phyloP scores from a whole-genome alignment of 1,140 invertebrate species.

The Aleiodes sp. region DNA sequence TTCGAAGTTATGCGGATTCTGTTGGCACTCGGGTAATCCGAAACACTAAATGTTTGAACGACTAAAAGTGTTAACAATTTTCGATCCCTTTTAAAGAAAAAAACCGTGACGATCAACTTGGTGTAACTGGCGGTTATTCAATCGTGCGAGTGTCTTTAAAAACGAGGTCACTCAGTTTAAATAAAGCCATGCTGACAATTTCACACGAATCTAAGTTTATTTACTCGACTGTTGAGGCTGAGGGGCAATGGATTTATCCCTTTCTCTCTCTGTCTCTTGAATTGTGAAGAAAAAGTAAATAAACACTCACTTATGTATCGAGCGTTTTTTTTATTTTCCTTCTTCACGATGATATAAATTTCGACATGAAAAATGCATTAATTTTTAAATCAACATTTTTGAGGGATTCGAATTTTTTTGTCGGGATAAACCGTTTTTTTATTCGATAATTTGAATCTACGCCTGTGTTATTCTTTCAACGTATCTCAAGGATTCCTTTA shows the following conservation, averaged over 20 bases:
- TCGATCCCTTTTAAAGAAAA: not conserved
- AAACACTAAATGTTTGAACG: conserved; percentile 55
- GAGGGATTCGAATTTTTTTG: not conserved
- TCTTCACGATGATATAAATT: no score
- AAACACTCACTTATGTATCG: not conserved
- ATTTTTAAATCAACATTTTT: not conserved
- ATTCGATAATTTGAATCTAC: no score
- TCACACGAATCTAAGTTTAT: conserved; percentile 42
- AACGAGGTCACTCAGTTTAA: conserved; percentile 8
- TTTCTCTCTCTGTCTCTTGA: not conserved
- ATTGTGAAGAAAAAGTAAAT: not conserved
- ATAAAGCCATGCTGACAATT: conserved; percentile 38
- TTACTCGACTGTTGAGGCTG: conserved; percentile 22
- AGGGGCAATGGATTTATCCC: not conserved
- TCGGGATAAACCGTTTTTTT: no score
- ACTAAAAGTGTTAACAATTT: conserved; percentile 51
- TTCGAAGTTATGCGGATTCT: not conserved
- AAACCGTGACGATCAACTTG: not conserved
- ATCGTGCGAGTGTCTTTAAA: not conserved
- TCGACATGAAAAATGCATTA: not conserved
- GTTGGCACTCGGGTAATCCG: conserved; percentile 40
- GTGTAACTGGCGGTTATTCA: not conserved
- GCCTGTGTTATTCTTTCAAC: no score
- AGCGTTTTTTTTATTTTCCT: no score
- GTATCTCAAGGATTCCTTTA: no score